phyloP scores from a whole-genome alignment of 2,113 vertebrate genomes.

The Anser cygnoides region DNA sequence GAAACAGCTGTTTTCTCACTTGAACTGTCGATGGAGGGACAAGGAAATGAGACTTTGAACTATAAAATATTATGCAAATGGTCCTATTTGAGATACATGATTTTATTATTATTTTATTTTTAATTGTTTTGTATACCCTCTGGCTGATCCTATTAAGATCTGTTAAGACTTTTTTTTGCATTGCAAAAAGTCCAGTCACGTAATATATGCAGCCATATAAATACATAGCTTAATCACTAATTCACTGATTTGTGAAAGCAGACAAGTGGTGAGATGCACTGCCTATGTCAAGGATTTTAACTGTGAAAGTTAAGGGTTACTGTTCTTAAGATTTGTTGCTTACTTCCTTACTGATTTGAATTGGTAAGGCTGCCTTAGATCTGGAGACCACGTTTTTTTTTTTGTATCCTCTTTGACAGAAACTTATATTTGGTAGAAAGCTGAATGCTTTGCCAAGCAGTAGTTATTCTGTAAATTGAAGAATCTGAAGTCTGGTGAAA shows the following conservation, averaged over 20 bases:
- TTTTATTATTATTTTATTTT: neutral
- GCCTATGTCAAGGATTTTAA: neutral
- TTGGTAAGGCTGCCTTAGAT: neutral
- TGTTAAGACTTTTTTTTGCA: neutral
- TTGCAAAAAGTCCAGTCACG: neutral
- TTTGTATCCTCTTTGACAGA: neutral
- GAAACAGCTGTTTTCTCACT: neutral
- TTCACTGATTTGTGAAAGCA: neutral
- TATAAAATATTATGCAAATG: neutral
- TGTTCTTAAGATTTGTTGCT: neutral
- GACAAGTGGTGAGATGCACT: neutral
- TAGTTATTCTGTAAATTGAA: neutral
- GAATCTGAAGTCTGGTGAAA: neutral
- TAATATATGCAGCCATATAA: neutral
- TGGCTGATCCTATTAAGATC: neutral
- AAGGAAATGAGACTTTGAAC: neutral
- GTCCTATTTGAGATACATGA: rapidly evolving
- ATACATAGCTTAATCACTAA: neutral
- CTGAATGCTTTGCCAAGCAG: neutral
- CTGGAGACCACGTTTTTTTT: neutral
- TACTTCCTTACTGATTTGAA: neutral
- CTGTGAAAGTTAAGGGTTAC: neutral
- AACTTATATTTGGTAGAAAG: neutral
- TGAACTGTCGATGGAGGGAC: neutral
- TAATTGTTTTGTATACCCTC: neutral